Evolutionary conservation across 2,797 vertebrate genomes (phyloP).

Genomic region (Sebastes variabilis): DNA sequence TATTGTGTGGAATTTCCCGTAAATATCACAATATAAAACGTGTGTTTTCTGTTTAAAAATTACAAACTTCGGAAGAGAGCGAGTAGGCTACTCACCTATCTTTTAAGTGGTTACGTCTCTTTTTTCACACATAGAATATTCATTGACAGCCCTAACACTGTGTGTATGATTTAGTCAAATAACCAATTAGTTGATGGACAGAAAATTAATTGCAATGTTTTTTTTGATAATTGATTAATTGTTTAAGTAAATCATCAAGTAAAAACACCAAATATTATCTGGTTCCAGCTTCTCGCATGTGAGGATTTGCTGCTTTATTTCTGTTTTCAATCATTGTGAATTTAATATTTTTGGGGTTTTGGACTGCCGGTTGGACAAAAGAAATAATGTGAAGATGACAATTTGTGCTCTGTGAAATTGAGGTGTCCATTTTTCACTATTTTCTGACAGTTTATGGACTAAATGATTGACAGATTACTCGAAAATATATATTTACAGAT

Average conservation of each 20-base stretch:
- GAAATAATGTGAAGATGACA: background rate
- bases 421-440: background rate
- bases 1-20: no score
- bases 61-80: rapidly evolving
- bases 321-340: background rate
- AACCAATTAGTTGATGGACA: no score
- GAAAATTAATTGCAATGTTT: background rate
- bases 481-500: background rate
- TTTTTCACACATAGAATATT: no score
- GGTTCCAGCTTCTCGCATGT: background rate
- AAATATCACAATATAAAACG: no score
- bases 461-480: background rate
- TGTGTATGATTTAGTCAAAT: background rate
- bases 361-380: background rate
- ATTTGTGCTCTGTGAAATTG: background rate
- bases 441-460: background rate
- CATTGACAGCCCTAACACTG: no score
- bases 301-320: background rate
- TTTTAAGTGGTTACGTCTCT: no score
- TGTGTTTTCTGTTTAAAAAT: no score
- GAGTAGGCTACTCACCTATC: no score
- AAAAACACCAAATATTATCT: background rate
- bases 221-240: background rate
- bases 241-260: background rate
- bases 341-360: background rate